Evolutionary conservation across 2,113 vertebrate species (phyloP).

Genomic region (Lepisosteus oculatus): DNA sequence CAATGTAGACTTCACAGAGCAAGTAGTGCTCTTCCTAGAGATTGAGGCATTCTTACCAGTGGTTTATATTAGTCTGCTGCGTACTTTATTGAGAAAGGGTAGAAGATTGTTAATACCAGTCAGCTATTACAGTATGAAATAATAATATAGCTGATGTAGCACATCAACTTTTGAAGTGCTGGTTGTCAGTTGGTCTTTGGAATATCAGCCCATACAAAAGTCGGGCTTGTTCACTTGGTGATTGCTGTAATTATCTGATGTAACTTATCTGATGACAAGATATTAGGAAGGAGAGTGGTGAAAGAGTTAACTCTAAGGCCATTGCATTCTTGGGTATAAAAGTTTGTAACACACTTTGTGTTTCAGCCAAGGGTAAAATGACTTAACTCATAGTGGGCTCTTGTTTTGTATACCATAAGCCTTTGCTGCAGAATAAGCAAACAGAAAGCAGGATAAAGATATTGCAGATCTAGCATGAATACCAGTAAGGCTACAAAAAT

Average conservation of each 20-base stretch:
- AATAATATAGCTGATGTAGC: too few relatives aligned
- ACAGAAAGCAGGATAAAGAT: not conserved
- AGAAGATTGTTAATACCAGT: too few relatives aligned
- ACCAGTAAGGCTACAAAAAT: not conserved
- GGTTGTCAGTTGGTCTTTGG: not conserved
- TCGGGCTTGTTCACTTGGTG: too few relatives aligned
- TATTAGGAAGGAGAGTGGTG: slow-evolving; percentile 17
- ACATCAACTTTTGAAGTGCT: too few relatives aligned
- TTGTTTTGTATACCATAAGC: slow-evolving; percentile 22
- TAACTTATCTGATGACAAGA: slow-evolving; percentile 19
- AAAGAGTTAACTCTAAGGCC: slow-evolving; percentile 12
- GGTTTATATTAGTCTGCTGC: slow-evolving; percentile 31
- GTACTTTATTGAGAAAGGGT: slow-evolving; percentile 32
- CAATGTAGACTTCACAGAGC: slow-evolving; percentile 32
- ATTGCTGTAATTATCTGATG: slow-evolving; percentile 7
- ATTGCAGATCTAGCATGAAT: not conserved
- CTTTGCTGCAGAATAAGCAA: slow-evolving; percentile 35
- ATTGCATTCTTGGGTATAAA: slow-evolving; percentile 22
- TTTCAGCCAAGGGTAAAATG: slow-evolving; percentile 44
- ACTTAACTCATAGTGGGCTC: slow-evolving; percentile 46
- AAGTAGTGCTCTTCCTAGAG: slow-evolving; percentile 29
- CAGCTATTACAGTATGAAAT: too few relatives aligned
- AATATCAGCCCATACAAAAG: too few relatives aligned
- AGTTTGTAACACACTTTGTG: slow-evolving; percentile 38
- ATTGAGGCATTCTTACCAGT: slow-evolving; percentile 14